These are phyloP conservation scores for Centropus bengalensis DNA, from an alignment of 2,113 vertebrate genomes.

Conservation along the genomic window DNA sequence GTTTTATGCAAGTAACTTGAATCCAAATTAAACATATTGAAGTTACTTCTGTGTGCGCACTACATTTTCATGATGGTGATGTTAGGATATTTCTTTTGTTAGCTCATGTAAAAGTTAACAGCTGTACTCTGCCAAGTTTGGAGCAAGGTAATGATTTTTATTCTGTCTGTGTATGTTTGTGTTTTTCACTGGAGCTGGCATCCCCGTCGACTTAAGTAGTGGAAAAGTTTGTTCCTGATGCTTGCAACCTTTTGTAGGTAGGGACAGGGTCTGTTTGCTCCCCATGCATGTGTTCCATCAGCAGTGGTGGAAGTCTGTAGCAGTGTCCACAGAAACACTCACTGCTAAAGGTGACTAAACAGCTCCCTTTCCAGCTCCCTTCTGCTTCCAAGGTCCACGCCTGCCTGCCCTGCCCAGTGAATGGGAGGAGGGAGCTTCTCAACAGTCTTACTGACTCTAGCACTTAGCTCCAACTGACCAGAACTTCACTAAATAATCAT, in stretches of 20 bases:
- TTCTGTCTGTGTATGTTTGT: conserved; percentile 29
- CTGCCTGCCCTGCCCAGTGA: background rate
- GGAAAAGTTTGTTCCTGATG: conserved; percentile 55
- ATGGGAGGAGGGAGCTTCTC: background rate
- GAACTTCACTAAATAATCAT: background rate
- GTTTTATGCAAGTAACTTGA: conserved; percentile 72
- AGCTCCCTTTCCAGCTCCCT: background rate
- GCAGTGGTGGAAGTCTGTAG: background rate
- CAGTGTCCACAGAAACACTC: background rate
- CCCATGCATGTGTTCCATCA: background rate
- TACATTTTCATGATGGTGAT: conserved; percentile 47
- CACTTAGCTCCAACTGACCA: background rate
- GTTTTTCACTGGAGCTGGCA: conserved; percentile 64
- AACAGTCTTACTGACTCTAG: background rate
- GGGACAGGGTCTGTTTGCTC: conserved; percentile 15
- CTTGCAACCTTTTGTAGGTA: conserved; percentile 39
- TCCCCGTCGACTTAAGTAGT: conserved; percentile 43
- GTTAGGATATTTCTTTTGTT: conserved; percentile 73
- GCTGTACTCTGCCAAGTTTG: conserved; percentile 58
- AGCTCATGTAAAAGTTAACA: conserved; percentile 71
- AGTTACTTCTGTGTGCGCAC: conserved; percentile 43
- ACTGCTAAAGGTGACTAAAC: background rate
- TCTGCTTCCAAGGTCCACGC: background rate
- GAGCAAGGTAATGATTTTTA: conserved; percentile 53
- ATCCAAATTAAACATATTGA: conserved; percentile 66